Base-by-base conservation (phyloP, 2,113 vertebrate species). In the Picathartes gymnocephalus region DNA sequence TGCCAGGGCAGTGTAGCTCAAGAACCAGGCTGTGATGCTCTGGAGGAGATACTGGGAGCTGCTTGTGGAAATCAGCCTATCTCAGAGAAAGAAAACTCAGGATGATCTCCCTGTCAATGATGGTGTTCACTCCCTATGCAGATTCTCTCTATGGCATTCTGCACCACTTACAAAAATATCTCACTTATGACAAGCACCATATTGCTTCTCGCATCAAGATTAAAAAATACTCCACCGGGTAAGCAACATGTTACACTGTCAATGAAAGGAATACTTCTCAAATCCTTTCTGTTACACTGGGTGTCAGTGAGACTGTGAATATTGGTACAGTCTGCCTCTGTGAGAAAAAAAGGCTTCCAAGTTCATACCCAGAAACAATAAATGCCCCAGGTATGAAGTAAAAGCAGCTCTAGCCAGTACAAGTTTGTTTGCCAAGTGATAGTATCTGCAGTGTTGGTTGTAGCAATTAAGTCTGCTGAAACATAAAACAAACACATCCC, bases 401-500 rank as follows among this genome's bases (percentile, higher is more conserved):
- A 56, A 92, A 96, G 27, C 79, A 94, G 82, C 81, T 92, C 94
- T 44, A 96, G 88, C 83, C 93, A 94, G 85, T 88, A 83, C 85
- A 66, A 78, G 82, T 88, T 73, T 93, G 76, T 90, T 94, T 96
- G 95, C 90, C 94, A 96, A 95, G 82, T 78, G 95, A 96, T 97
- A 88, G 37, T 74, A 96, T 95, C 93, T 92, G 82, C 76, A 40
- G 9, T 88, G 71, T 64, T 94, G 72, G 60, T 95, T 95, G 72
- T 88, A 93, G 92, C 92, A 96, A 96, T 94, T 95, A 92, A 90
- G 86, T 96, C 88, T 95, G 79, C 85, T 95, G 90, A 92, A 93
- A 94, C 79, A 78, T 78, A 96, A 96, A 94, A 96, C 90, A 96
- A 95, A 92, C 68, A 68, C 24, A 14, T 78, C 35, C 30, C 56